phyloP scores from a whole-genome alignment of 2,888 invertebrate genomes.

The Helleia helle region DNA sequence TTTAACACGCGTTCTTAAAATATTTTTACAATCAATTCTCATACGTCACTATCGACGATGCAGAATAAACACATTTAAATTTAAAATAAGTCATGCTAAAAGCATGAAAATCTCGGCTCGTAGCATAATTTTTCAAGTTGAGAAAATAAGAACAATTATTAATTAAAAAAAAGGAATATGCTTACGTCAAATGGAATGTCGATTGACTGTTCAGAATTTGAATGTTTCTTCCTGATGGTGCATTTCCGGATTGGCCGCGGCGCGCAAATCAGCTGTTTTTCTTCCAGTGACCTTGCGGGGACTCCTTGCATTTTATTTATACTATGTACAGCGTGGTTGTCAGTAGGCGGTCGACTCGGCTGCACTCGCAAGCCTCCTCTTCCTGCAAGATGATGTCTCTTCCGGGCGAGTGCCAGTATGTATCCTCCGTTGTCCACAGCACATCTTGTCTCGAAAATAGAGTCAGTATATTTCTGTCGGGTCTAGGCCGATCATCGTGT shows the following conservation, averaged over 20 bases:
- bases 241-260: constrained; percentile 54
- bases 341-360: constrained; percentile 32
- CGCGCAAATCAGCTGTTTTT: constrained; percentile 61
- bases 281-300: constrained; percentile 58
- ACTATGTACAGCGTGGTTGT: constrained; percentile 52
- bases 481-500: constrained; percentile 56
- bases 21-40: constrained; percentile 6
- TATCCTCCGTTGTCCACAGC: constrained; percentile 61
- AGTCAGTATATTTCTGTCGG: constrained; percentile 61
- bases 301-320: constrained; percentile 46
- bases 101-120: not conserved
- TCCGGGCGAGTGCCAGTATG: constrained; percentile 55
- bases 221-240: constrained; percentile 22
- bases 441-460: constrained; percentile 47
- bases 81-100: not conserved
- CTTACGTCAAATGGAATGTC: constrained; percentile 37
- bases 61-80: constrained; percentile 3
- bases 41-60: not conserved
- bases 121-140: not conserved
- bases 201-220: constrained; percentile 17
- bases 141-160: not conserved
- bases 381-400: constrained; percentile 65
- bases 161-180: constrained; percentile 25
- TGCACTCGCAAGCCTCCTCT: constrained; percentile 44
- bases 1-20: not conserved